These are phyloP conservation scores for Corythornis madagascariensis DNA, from an alignment of 2,113 vertebrate genomes.

Conservation along the genomic window DNA sequence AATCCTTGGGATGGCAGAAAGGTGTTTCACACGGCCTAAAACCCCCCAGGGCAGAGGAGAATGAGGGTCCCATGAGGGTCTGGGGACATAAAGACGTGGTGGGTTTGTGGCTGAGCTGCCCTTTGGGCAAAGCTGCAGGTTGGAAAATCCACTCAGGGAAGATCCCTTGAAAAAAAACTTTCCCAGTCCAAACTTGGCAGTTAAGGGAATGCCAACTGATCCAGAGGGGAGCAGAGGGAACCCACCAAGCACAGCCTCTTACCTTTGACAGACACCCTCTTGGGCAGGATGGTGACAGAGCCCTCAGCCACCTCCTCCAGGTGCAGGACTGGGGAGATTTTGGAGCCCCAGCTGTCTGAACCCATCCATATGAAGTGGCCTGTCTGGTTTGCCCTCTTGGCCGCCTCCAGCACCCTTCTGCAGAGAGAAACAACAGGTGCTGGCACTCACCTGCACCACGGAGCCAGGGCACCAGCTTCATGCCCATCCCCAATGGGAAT, in stretches of 20 bases:
- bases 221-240: not conserved
- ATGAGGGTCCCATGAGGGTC: not conserved
- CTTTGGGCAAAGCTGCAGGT: not conserved
- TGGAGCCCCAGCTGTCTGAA: constrained; percentile 97
- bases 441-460: fast-evolving
- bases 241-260: not conserved
- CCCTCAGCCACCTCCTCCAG: constrained; percentile 94
- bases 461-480: fast-evolving
- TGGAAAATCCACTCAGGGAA: not conserved
- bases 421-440: not conserved
- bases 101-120: not conserved
- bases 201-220: not conserved
- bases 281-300: constrained; percentile 92
- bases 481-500: not conserved
- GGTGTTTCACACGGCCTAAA: fast-evolving
- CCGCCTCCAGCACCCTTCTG: constrained; percentile 90
- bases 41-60: not conserved
- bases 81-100: fast-evolving
- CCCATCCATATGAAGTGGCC: constrained; percentile 98
- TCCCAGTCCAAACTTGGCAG: not conserved
- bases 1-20: not conserved
- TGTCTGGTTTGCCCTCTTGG: constrained; percentile 91
- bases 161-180: not conserved
- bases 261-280: constrained; percentile 90
- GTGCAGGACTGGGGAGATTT: constrained; percentile 88